Conservation (phyloP, 1,140 invertebrate species). For the Tetraneura akinire region DNA sequence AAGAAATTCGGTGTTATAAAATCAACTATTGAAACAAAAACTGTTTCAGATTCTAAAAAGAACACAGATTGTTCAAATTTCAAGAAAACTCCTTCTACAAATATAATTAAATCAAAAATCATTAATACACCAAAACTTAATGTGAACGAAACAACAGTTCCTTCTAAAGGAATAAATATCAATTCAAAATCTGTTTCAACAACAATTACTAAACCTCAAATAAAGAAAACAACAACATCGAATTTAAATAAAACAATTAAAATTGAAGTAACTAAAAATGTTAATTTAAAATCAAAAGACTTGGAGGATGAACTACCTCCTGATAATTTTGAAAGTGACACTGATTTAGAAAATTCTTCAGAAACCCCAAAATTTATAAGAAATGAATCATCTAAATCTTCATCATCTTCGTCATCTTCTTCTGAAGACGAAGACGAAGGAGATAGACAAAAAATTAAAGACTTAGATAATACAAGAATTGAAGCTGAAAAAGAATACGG, state of each 20-base stretch:
- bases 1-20: neutral
- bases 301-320: conserved; percentile 57
- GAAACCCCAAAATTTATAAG: conserved; percentile 48
- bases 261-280: conserved; percentile 2
- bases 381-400: conserved; percentile 25
- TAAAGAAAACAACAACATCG: neutral
- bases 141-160: neutral
- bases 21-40: neutral
- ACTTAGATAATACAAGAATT: conserved; percentile 53
- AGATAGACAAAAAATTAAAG: conserved; percentile 50
- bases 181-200: neutral
- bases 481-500: conserved; percentile 54
- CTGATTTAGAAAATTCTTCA: conserved; percentile 53
- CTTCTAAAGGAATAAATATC: neutral
- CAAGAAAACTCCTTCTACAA: neutral
- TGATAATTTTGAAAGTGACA: conserved; percentile 55
- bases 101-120: neutral
- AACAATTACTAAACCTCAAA: neutral
- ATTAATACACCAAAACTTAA: neutral
- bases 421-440: conserved; percentile 16
- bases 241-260: neutral
- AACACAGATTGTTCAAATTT: neutral
- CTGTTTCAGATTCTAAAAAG: neutral
- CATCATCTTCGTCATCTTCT: conserved; percentile 46
- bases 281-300: conserved; percentile 51